A percentile compares a stretch with the other conserved stretches of the same genome.
These are phyloP conservation scores for Callipepla squamata DNA, from an alignment of 2,113 vertebrate genomes.

Conservation along the genomic window DNA sequence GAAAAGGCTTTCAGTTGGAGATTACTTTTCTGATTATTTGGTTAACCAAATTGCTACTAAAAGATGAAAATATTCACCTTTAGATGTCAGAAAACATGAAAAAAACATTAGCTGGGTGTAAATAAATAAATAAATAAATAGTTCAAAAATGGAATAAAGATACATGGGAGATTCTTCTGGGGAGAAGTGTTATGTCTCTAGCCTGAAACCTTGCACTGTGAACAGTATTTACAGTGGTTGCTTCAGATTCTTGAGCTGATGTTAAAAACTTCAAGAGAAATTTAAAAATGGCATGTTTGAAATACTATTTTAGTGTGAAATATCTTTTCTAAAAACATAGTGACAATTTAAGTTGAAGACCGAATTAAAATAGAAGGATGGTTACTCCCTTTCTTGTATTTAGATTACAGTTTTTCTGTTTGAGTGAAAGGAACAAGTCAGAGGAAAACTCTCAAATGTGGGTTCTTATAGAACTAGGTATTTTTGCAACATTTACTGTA, in stretches of 20 bases:
- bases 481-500: background rate
- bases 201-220: background rate
- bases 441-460: background rate
- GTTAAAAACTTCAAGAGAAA: background rate
- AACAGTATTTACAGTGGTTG: background rate
- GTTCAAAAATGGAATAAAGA: background rate
- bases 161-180: background rate
- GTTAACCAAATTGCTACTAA: background rate
- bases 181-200: background rate
- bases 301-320: background rate
- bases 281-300: background rate
- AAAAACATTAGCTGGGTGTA: fast-evolving
- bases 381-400: background rate
- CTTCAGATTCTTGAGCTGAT: background rate
- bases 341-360: background rate
- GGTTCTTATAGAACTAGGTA: background rate
- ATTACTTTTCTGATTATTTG: background rate
- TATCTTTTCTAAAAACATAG: background rate
- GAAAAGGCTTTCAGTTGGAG: background rate
- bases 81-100: background rate
- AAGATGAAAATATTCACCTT: background rate
- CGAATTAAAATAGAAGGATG: background rate
- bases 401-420: background rate
- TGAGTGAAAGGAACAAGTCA: background rate
- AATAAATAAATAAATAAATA: background rate